Conservation (phyloP, 2,113 vertebrate genomes). For the Hucho hucho region DNA sequence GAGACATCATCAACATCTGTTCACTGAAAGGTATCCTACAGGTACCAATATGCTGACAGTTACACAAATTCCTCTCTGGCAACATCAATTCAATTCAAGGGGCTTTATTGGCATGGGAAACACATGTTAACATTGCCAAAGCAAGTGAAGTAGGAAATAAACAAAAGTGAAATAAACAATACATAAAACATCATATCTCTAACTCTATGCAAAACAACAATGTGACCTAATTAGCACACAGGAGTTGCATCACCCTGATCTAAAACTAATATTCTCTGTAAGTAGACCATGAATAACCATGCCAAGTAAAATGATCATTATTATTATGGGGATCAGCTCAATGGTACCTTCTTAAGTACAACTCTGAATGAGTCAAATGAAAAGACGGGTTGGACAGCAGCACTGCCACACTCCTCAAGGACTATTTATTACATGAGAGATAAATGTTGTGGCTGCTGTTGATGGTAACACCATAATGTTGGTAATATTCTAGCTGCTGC, state of each 20-base stretch:
- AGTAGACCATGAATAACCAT: neutral
- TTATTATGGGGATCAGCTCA: no score
- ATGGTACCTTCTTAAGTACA: no score
- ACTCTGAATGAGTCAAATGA: neutral
- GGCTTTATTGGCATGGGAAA: no score
- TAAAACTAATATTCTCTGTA: neutral
- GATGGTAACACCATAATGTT: neutral
- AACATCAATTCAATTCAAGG: neutral
- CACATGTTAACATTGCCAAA: no score
- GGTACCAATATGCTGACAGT: conserved; percentile 16
- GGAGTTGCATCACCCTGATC: neutral
- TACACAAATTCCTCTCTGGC: conserved; percentile 10
- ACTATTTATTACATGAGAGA: neutral
- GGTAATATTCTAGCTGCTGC: neutral
- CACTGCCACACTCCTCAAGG: neutral
- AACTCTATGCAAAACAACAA: neutral
- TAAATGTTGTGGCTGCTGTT: neutral
- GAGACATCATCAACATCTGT: neutral
- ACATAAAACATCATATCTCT: neutral
- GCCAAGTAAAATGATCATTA: no score
- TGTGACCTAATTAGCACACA: neutral
- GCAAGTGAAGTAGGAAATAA: no score
- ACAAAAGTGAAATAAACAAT: no score
- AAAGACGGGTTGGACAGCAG: neutral
- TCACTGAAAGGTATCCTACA: conserved; percentile 2